A percentile compares a stretch with the other conserved stretches of the same genome.
Conservation (phyloP, 2,797 vertebrate species). For the Helicolenus hilgendorfi region DNA sequence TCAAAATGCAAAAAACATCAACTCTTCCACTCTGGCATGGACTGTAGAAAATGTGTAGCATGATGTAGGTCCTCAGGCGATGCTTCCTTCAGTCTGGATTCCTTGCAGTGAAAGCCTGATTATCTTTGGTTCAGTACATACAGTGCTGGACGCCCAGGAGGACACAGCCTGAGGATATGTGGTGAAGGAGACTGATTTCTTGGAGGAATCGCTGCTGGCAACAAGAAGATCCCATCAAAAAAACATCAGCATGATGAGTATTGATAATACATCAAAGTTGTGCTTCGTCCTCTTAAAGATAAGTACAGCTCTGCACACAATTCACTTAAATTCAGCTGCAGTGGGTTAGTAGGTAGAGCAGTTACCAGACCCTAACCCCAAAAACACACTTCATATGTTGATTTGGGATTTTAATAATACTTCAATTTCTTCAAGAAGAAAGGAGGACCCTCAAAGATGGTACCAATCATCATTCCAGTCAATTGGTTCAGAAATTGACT, state of each 20-base stretch:
- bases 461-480: neutral
- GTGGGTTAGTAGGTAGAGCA: neutral
- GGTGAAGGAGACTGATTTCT: neutral
- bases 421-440: neutral
- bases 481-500: neutral
- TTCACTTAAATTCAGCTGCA: neutral
- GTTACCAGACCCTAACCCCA: neutral
- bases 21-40: neutral
- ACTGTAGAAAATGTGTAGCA: neutral
- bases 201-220: conserved; percentile 15
- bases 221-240: neutral
- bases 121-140: conserved; percentile 9
- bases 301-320: neutral
- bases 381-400: neutral
- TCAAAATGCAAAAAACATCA: neutral
- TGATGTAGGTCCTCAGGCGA: conserved; percentile 6
- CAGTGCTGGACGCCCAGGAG: neutral
- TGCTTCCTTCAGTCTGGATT: neutral
- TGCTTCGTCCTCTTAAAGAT: neutral
- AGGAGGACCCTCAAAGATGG: neutral
- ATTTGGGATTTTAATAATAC: neutral
- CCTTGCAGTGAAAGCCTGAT: conserved; percentile 8
- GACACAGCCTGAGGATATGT: conserved; percentile 13
- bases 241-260: neutral
- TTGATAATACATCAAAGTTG: conserved; percentile 9